Percentiles rank a stretch among this genome's conserved stretches.
These are phyloP conservation scores for Acrocephalus kingi DNA, from an alignment of 2,113 vertebrate species.

Conservation along the genomic window DNA sequence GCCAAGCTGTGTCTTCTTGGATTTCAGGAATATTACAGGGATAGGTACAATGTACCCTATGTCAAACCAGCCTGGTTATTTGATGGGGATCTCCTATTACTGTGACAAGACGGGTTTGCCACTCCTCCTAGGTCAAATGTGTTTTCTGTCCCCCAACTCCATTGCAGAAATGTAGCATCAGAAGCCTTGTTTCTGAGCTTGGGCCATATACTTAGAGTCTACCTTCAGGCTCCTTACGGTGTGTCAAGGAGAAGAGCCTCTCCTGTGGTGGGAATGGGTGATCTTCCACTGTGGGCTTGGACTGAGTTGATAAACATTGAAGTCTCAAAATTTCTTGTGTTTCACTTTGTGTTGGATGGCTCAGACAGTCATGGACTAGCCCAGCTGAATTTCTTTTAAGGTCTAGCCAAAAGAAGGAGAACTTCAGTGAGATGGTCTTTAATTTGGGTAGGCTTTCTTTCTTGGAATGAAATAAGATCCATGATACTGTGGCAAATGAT, in stretches of 20 bases:
- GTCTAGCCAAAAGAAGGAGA: neutral
- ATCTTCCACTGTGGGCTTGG: neutral
- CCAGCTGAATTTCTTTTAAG: neutral
- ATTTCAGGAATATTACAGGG: neutral
- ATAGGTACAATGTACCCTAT: neutral
- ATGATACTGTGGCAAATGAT: neutral
- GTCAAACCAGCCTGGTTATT: neutral
- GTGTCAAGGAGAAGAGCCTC: neutral
- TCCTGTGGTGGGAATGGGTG: neutral
- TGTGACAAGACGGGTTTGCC: neutral
- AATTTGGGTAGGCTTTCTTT: neutral
- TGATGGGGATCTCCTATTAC: neutral
- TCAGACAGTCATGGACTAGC: neutral
- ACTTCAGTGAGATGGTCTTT: neutral
- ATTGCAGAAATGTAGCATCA: neutral
- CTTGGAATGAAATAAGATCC: neutral
- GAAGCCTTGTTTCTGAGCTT: neutral
- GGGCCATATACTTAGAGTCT: neutral
- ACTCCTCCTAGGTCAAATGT: neutral
- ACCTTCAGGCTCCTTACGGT: neutral
- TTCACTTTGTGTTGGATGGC: neutral
- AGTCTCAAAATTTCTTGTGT: neutral
- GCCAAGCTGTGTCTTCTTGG: neutral
- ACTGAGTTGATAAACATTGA: neutral
- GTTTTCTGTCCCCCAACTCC: neutral